Conservation (phyloP, 2,113 vertebrate species). For the Oryzias javanicus region DNA sequence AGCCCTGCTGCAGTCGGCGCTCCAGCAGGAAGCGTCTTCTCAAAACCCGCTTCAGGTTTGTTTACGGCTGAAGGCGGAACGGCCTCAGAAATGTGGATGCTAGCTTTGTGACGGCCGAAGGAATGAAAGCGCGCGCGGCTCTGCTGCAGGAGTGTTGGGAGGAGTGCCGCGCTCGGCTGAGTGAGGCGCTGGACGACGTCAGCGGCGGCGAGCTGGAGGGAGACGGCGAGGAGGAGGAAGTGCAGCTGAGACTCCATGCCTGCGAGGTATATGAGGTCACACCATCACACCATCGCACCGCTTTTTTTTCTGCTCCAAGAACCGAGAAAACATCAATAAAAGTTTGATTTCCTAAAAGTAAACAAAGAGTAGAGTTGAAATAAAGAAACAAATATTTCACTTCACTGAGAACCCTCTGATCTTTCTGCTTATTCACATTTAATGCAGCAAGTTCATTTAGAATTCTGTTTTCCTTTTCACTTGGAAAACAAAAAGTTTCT, state of each 20-base stretch:
- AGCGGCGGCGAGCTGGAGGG: constrained; percentile 70
- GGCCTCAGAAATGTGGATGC: constrained; percentile 15
- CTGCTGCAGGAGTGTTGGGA: constrained; percentile 83
- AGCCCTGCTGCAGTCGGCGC: constrained; percentile 75
- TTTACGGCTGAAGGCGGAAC: constrained; percentile 31
- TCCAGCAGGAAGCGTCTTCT: constrained; percentile 74
- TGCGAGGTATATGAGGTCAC: constrained; percentile 78
- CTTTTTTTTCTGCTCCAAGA: neutral
- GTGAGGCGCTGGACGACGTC: constrained; percentile 77
- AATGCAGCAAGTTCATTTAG: no score
- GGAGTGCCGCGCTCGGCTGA: constrained; percentile 68
- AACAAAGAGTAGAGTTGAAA: no score
- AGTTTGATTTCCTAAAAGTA: no score
- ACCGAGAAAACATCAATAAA: no score
- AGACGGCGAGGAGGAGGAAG: constrained; percentile 47
- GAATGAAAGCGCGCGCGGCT: constrained; percentile 6
- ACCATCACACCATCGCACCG: neutral
- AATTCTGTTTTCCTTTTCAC: no score
- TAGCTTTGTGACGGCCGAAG: neutral
- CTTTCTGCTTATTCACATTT: no score
- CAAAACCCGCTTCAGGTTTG: constrained; percentile 82
- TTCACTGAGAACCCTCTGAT: no score
- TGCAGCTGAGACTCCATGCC: constrained; percentile 73
- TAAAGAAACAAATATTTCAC: no score
- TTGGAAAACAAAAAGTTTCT: no score